Base-by-base conservation (phyloP, 2,888 invertebrate genomes). In the Monochamus alternatus region DNA sequence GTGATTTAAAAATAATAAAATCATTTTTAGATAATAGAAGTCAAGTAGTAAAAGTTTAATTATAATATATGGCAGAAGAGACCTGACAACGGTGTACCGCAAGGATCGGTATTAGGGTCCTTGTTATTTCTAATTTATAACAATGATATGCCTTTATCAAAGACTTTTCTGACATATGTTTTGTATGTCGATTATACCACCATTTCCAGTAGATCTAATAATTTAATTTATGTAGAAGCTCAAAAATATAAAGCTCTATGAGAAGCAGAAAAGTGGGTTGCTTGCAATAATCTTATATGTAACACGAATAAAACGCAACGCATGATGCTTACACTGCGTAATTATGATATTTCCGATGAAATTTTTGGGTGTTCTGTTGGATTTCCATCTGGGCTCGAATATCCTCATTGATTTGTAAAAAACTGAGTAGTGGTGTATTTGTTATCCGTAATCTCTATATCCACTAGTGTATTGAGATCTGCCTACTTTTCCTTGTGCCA, bases 391-490 rank as follows among this genome's bases (percentile, higher is more conserved):
- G 59, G n/a, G 59, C 3, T 59, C 7, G 59, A 59, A 59, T n/a
- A 51, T 51, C n/a, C 51, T 5, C n/a, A 51, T 51, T 3, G 51
- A 59, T 59, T 30, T 59, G 59, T 59, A 22, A 31, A 22, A n/a
- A 22, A 59, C 9, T 59, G n/a, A 59, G 22, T 31, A 59, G 59
- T 59, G 31, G 59, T 30, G 31, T 59, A 22, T 59, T 22, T 59
- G 38, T 38, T 38, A 5, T 38, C 5, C 38, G 38, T n/a, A 9
- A n/a, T 22, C 30, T 30, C 59, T 59, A 14, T 22, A 3, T 59
- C 59, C 22, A 59, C 31, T 30, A 59, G 59, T 30, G 22, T 59
- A 59, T 22, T 59, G 22, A 59, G 59, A 68, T 65, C 14, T n/a
- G 30, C 22, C 5, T 59, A 30, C 30, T 59, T 59, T 10, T 43